A percentile compares a stretch with the other conserved stretches of the same genome.
Conservation (phyloP, 2,888 invertebrate species). For the Geotrupes spiniger region DNA sequence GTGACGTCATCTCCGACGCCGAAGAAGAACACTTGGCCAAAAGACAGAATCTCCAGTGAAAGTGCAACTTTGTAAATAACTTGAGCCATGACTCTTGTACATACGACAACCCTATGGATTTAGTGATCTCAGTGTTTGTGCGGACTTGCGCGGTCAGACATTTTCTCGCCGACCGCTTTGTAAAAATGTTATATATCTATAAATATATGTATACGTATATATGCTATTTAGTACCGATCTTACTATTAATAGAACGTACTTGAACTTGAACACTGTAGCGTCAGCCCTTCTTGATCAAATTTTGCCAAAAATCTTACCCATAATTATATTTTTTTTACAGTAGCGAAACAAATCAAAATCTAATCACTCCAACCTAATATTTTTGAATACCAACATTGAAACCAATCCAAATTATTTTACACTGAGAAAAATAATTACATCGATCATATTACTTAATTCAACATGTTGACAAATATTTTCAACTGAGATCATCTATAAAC, state of each 20-base stretch:
- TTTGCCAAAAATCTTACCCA: no score
- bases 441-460: no score
- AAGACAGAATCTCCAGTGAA: conserved; percentile 54
- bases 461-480: no score
- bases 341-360: no score
- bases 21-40: conserved; percentile 65
- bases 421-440: no score
- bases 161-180: conserved; percentile 22
- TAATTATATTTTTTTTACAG: background rate
- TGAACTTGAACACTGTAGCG: conserved; percentile 19
- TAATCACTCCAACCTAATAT: no score
- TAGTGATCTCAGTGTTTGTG: conserved; percentile 48
- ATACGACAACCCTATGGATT: conserved; percentile 32
- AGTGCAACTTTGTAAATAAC: conserved; percentile 32
- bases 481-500: no score
- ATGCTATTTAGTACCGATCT: conserved; percentile 37
- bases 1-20: conserved; percentile 60
- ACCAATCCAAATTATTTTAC: no score
- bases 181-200: conserved; percentile 45
- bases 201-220: conserved; percentile 44
- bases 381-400: no score
- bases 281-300: background rate
- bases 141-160: conserved; percentile 19
- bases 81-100: conserved; percentile 33
- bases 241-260: conserved; percentile 25